These are phyloP conservation scores for Boleophthalmus pectinirostris DNA, from an alignment of 2,113 vertebrate species.

Conservation along the genomic window DNA sequence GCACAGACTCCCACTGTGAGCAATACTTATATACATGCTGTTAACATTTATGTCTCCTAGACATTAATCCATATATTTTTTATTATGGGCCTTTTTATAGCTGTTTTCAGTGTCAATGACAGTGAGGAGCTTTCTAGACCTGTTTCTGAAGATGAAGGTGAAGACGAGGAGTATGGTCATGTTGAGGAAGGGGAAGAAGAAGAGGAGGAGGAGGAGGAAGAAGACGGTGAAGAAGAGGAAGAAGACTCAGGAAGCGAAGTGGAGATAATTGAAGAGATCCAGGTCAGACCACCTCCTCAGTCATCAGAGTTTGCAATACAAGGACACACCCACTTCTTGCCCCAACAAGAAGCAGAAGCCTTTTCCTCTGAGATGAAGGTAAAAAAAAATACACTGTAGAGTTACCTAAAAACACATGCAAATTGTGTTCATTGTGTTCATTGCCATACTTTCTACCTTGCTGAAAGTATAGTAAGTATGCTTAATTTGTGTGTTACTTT, in stretches of 20 bases:
- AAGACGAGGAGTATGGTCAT: slow-evolving; percentile 53
- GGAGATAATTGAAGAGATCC: slow-evolving; percentile 77
- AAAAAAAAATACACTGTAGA: background rate
- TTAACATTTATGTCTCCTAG: background rate
- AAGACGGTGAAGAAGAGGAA: slow-evolving; percentile 30
- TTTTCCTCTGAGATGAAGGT: slow-evolving; percentile 73
- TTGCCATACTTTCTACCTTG: too few relatives aligned
- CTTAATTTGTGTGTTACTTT: too few relatives aligned
- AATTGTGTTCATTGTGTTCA: background rate
- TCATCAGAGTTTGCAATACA: slow-evolving; percentile 62
- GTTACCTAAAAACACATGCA: background rate
- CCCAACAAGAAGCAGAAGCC: slow-evolving; percentile 61
- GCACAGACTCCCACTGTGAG: slow-evolving; percentile 77
- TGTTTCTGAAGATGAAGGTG: slow-evolving; percentile 65
- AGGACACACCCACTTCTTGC: slow-evolving; percentile 62
- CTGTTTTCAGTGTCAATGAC: slow-evolving; percentile 77
- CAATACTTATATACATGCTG: background rate
- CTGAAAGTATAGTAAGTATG: too few relatives aligned
- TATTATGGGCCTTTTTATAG: slow-evolving; percentile 57
- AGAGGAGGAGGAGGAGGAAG: slow-evolving; percentile 61
- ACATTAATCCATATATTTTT: background rate
- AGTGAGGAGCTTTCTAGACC: slow-evolving; percentile 75
- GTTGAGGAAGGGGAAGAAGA: slow-evolving; percentile 53
- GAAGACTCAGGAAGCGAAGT: slow-evolving; percentile 76
- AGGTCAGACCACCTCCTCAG: slow-evolving; percentile 58